These are phyloP conservation scores for Fregata magnificens DNA, from an alignment of 2,113 vertebrate species.

Conservation along the genomic window DNA sequence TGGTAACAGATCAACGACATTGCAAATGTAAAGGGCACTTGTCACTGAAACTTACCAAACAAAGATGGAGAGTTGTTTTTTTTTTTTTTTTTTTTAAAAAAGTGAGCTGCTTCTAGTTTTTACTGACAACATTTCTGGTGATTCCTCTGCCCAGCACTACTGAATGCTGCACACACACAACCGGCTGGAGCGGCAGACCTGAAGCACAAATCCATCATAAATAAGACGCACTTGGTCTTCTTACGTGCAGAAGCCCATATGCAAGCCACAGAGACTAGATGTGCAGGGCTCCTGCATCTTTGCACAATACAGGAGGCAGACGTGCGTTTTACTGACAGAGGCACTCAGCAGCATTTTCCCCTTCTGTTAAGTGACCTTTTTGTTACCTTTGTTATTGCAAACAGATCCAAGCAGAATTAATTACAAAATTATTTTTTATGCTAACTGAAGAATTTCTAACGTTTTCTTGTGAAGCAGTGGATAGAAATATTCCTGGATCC, in stretches of 20 bases:
- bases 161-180: neutral
- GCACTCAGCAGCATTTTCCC: neutral
- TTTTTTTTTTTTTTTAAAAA: neutral
- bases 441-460: neutral
- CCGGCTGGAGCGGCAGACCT: neutral
- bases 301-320: neutral
- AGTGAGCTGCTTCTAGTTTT: neutral
- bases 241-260: neutral
- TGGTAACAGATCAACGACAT: neutral
- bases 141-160: neutral
- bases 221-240: neutral
- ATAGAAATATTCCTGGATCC: neutral
- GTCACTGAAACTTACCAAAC: neutral
- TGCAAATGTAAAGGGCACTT: neutral
- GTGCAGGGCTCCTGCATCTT: neutral
- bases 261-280: neutral
- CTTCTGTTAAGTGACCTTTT: neutral
- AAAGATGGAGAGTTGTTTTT: neutral
- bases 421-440: neutral
- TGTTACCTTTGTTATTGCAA: neutral
- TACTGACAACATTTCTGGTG: slow-evolving; percentile 29
- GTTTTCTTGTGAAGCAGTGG: neutral
- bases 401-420: neutral
- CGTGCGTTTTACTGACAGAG: neutral
- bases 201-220: neutral